Evolutionary conservation across 2,113 vertebrate genomes (phyloP).

Genomic region (Cynoglossus semilaevis): DNA sequence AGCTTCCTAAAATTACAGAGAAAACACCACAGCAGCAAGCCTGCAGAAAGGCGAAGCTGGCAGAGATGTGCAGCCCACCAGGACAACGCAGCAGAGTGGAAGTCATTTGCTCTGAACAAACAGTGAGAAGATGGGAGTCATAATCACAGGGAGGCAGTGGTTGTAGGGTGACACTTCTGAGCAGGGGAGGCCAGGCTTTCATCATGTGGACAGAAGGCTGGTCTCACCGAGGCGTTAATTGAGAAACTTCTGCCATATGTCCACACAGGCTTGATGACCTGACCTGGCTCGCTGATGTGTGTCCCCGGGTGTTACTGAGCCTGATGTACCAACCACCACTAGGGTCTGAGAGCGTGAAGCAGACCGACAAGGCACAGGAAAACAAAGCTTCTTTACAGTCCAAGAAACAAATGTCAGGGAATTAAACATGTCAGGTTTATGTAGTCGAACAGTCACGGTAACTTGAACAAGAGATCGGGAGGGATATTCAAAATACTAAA

Average conservation of each 20-base stretch:
- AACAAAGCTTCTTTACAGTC: too few species aligned
- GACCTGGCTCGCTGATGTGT: slow-evolving; percentile 15
- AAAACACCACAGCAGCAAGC: slow-evolving; percentile 14
- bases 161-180: slow-evolving; percentile 40
- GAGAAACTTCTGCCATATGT: slow-evolving; percentile 58
- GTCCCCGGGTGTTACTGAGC: slow-evolving; percentile 25
- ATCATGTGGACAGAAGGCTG: slow-evolving; percentile 59
- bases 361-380: too few species aligned
- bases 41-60: slow-evolving; percentile 30
- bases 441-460: too few species aligned
- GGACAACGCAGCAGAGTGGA: slow-evolving; percentile 56
- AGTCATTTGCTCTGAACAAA: slow-evolving; percentile 69
- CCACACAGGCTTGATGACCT: neutral
- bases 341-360: slow-evolving; percentile 5
- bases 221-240: slow-evolving; percentile 65
- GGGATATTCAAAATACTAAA: too few species aligned
- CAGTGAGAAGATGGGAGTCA: slow-evolving; percentile 42
- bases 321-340: slow-evolving; percentile 42
- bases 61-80: slow-evolving; percentile 45
- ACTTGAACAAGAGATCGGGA: too few species aligned
- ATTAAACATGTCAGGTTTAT: too few species aligned
- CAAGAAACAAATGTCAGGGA: too few species aligned
- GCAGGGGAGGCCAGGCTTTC: slow-evolving; percentile 54
- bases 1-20: slow-evolving; percentile 55
- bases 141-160: slow-evolving; percentile 50